A percentile compares a stretch with the other conserved stretches of the same genome.
phyloP scores from a whole-genome alignment of 2,888 invertebrate species.

The Drosophila cognata region DNA sequence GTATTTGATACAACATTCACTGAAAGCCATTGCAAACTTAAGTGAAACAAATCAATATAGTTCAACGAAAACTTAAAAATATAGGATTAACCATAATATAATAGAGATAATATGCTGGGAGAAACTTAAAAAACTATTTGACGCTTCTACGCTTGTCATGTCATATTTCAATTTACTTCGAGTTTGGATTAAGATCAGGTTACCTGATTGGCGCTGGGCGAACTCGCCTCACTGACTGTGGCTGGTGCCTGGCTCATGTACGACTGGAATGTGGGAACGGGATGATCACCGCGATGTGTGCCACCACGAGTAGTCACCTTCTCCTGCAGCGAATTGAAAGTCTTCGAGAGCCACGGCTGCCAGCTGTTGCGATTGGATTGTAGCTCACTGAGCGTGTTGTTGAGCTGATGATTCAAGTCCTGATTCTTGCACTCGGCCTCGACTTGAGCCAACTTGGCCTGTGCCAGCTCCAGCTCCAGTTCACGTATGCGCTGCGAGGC shows the following conservation, averaged over 20 bases:
- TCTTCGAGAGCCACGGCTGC: conserved; percentile 98
- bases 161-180: conserved; percentile 17
- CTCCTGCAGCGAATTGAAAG: conserved; percentile 87
- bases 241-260: conserved; percentile 79
- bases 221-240: conserved; percentile 79
- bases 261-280: conserved; percentile 84
- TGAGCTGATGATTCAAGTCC: conserved; percentile 95
- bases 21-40: conserved; percentile 18
- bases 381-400: conserved; percentile 92
- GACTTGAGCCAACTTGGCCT: conserved; percentile 98
- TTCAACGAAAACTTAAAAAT: conserved; percentile 43
- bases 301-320: conserved; percentile 82
- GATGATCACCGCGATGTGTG: conserved; percentile 56
- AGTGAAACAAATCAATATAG: conserved; percentile 21
- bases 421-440: conserved; percentile 98
- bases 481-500: conserved; percentile 90
- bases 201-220: conserved; percentile 84
- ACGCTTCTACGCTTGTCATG: conserved; percentile 47
- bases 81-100: conserved; percentile 23
- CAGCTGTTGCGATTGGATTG: conserved; percentile 87
- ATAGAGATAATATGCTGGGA: conserved; percentile 26
- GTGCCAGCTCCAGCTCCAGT: conserved; percentile 97
- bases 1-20: conserved; percentile 29
- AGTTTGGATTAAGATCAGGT: conserved; percentile 48
- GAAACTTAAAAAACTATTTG: conserved; percentile 28